These are phyloP conservation scores for Cryptoblepharus egeriae DNA, from an alignment of 2,797 vertebrate species.

Conservation along the genomic window DNA sequence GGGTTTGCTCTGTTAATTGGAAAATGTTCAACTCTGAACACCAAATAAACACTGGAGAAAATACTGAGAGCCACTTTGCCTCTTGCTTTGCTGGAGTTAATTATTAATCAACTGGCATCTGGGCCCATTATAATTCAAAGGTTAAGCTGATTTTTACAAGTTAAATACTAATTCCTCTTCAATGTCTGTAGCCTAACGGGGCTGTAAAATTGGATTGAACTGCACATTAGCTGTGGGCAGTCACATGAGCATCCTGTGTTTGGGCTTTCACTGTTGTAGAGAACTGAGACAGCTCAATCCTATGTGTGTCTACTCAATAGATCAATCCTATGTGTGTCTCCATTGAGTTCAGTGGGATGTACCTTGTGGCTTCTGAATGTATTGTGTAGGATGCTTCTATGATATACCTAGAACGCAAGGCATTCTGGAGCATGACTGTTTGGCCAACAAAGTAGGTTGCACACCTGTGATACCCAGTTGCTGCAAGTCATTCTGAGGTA, in stretches of 20 bases:
- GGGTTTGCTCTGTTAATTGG: background rate
- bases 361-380: too few species aligned
- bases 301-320: too few species aligned
- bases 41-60: rapidly evolving
- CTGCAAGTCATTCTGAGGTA: too few species aligned
- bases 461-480: too few species aligned
- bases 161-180: background rate
- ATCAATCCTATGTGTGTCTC: too few species aligned
- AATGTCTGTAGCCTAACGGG: background rate
- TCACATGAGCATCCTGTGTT: background rate
- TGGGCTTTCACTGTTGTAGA: background rate
- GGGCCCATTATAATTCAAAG: background rate
- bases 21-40: background rate
- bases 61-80: background rate
- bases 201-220: background rate
- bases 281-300: background rate
- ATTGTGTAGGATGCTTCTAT: too few species aligned
- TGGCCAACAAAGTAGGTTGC: too few species aligned
- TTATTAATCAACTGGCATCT: background rate
- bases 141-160: background rate
- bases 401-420: too few species aligned
- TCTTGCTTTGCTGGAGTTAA: background rate
- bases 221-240: background rate
- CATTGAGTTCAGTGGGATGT: too few species aligned
- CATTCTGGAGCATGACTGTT: too few species aligned